These are phyloP conservation scores for Serranus cabrilla DNA, from an alignment of 2,797 vertebrate species.

Conservation along the genomic window DNA sequence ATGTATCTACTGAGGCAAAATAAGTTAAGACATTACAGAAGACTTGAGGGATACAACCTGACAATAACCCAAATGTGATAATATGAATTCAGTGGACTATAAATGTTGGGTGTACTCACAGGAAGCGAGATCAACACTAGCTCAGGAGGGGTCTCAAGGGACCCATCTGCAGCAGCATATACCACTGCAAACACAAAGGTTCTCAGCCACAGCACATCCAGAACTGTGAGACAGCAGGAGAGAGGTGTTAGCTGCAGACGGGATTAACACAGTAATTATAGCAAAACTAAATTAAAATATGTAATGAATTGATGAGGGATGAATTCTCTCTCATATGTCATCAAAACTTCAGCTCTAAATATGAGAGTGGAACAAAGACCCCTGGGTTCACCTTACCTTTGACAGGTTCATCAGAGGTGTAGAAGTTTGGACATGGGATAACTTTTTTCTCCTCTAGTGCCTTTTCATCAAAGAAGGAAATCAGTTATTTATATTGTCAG, in stretches of 20 bases:
- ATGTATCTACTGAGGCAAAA: neutral
- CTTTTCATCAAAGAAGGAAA: slow-evolving; percentile 79
- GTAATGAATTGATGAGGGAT: neutral
- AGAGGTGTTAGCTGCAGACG: slow-evolving; percentile 2
- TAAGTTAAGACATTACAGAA: neutral
- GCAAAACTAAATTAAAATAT: neutral
- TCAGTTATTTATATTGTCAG: neutral
- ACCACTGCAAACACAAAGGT: slow-evolving; percentile 93
- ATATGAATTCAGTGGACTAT: slow-evolving; percentile 2
- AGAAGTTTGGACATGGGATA: slow-evolving; percentile 94
- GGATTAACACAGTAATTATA: slow-evolving; percentile 1
- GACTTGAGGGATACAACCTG: neutral
- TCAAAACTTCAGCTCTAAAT: neutral
- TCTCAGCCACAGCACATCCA: slow-evolving; percentile 96
- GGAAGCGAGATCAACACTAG: slow-evolving; percentile 93
- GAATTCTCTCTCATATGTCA: neutral
- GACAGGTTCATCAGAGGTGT: slow-evolving; percentile 92
- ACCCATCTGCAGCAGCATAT: slow-evolving; percentile 93
- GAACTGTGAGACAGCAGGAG: slow-evolving; percentile 82
- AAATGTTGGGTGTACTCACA: slow-evolving; percentile 83
- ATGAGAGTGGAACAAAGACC: neutral
- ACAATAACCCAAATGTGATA: slow-evolving; percentile 22
- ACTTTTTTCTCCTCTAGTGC: slow-evolving; percentile 94
- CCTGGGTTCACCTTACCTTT: slow-evolving; percentile 87
- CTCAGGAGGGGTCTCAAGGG: slow-evolving; percentile 92